These are phyloP conservation scores for Dendrocincla tyrannina DNA, from an alignment of 2,797 vertebrate genomes.

Conservation along the genomic window DNA sequence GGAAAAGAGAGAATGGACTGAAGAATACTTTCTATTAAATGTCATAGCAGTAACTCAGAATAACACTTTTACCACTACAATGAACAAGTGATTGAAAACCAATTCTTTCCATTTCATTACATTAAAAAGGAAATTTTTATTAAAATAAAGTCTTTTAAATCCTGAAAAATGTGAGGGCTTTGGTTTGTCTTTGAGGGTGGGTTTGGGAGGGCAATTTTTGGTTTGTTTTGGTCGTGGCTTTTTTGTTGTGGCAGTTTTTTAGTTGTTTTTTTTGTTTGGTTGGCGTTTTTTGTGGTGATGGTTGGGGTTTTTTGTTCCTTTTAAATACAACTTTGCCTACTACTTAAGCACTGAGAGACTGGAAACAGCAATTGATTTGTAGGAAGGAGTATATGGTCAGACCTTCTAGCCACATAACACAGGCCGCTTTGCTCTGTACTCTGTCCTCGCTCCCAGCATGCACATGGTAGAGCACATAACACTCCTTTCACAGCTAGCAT, in stretches of 20 bases:
- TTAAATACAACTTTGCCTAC: not conserved
- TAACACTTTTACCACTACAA: not conserved
- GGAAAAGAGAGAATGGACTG: not conserved
- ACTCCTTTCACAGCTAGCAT: not conserved
- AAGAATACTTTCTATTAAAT: not conserved
- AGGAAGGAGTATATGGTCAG: not conserved
- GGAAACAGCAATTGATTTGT: not conserved
- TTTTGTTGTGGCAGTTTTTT: not conserved
- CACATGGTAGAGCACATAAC: fast-evolving
- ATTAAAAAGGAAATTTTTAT: not conserved
- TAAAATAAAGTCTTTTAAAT: not conserved
- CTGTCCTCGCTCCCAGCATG: not conserved
- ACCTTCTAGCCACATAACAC: not conserved
- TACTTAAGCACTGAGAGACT: not conserved
- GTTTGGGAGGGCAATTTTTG: not conserved
- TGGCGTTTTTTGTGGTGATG: not conserved
- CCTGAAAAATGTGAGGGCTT: not conserved
- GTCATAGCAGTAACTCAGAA: not conserved
- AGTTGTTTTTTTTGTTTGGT: not conserved
- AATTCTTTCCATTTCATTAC: not conserved
- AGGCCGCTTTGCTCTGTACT: not conserved
- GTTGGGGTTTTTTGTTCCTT: not conserved
- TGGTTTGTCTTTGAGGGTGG: not conserved
- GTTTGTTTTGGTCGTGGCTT: not conserved
- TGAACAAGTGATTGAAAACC: not conserved